Evolutionary conservation across 1,140 invertebrate genomes (phyloP), one percentile per base, ranked within the genome.

Genomic region (Brachionus manjavacas): DNA sequence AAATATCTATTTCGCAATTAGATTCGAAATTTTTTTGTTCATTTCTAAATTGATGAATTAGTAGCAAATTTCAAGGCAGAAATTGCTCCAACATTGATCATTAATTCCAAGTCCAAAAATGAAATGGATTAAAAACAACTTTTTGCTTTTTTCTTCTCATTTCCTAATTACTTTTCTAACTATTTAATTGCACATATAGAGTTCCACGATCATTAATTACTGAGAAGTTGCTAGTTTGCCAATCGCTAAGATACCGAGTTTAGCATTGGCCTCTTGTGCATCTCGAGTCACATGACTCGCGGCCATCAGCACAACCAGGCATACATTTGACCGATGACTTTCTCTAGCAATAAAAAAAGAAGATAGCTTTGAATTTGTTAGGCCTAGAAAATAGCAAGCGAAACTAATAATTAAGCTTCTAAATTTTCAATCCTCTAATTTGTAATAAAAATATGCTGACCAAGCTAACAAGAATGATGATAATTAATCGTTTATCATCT

Each of bases 401-500:
- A 72, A 72, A 72, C 68, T 72, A 72, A 72, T 72, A 41, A 72
- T 72, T 72, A 43, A 68, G 66, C 7, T 28, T n/a, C 3, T 12
- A 46, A 46, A 46, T 11, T n/a, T 52, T 52, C n/a, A 7, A 60
- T 25, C 52, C 52, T 60, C 9, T 60, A 60, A 60, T 60, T 60
- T 60, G 52, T 60, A 60, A 9, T 20, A 20, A 3, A 60, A 60
- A 60, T 60, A 60, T 60, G 52, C 16, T 60, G 52, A 60, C 16
- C 52, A 60, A 20, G 11, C 52, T 60, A 60, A 72, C 35, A 72
- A 72, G 68, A 72, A 72, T 72, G 68, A 72, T 72, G 68, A 72
- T 72, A 72, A 72, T 72, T 72, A 72, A 72, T 72, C 68, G 68
- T 72, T 72, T 72, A 72, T 39, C 68, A 72, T 41, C 35, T 72